phyloP scores from a whole-genome alignment of 2,888 invertebrate species.

The Pherbina coryleti region DNA sequence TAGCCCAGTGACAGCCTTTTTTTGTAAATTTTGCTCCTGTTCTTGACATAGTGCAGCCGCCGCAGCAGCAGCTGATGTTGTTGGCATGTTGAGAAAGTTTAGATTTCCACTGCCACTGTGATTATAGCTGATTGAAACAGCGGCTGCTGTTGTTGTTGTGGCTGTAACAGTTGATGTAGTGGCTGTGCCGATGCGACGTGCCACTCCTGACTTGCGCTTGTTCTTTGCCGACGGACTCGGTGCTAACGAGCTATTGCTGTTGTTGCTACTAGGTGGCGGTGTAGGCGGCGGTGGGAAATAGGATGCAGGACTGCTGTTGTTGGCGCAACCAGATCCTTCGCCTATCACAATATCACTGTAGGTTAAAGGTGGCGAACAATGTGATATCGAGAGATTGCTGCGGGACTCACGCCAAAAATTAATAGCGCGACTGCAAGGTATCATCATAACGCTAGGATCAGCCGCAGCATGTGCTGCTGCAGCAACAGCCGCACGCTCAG shows the following conservation, averaged over 20 bases:
- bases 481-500: constrained; percentile 9
- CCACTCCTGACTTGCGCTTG: constrained; percentile 53
- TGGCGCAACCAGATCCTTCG: constrained; percentile 6
- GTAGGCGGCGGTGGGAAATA: constrained; percentile 47
- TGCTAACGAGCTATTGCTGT: constrained; percentile 44
- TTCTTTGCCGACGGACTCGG: constrained; percentile 41
- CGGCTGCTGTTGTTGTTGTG: not conserved
- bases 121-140: constrained; percentile 15
- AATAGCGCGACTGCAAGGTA: constrained; percentile 8
- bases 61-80: not conserved
- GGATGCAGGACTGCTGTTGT: constrained; percentile 2
- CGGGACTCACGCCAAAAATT: constrained; percentile 33
- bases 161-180: constrained; percentile 33
- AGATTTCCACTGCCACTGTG: not conserved
- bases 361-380: constrained; percentile 14
- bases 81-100: not conserved
- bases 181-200: constrained; percentile 52
- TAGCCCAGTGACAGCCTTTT: too few species aligned
- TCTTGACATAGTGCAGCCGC: not conserved
- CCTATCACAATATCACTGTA: constrained; percentile 27
- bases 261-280: constrained; percentile 51
- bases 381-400: not conserved
- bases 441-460: constrained; percentile 2
- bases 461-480: constrained; percentile 12
- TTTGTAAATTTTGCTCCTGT: not conserved